Conservation (phyloP, 2,797 vertebrate genomes). For the Muraenolepis orangiensis region DNA sequence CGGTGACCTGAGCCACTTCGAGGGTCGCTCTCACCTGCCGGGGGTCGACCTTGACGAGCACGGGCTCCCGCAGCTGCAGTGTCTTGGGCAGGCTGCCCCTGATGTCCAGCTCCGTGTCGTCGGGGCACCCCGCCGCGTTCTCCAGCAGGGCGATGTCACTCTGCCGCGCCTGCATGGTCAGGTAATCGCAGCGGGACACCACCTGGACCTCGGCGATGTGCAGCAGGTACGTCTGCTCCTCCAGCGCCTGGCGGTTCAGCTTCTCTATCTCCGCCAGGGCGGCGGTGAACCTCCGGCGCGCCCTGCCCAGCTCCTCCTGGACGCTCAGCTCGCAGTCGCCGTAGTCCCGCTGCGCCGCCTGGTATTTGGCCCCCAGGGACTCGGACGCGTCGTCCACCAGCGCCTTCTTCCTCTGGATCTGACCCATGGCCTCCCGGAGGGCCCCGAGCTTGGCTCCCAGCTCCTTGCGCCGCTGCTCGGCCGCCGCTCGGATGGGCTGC, state of each 20-base stretch:
- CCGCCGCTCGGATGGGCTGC: conserved; percentile 80
- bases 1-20: conserved; percentile 84
- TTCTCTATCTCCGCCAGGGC: conserved; percentile 91
- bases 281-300: conserved; percentile 82
- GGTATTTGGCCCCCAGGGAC: conserved; percentile 82
- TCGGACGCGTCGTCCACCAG: conserved; percentile 83
- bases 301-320: conserved; percentile 87
- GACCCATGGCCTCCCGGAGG: conserved; percentile 82
- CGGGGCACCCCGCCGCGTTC: conserved; percentile 59
- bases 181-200: conserved; percentile 92
- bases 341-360: conserved; percentile 88
- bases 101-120: conserved; percentile 79
- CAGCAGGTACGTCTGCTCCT: conserved; percentile 91
- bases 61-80: conserved; percentile 87
- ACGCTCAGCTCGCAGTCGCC: conserved; percentile 82
- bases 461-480: conserved; percentile 84
- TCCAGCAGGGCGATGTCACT: conserved; percentile 88
- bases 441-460: conserved; percentile 78
- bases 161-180: conserved; percentile 90
- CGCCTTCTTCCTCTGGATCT: conserved; percentile 86
- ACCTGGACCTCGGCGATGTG: conserved; percentile 94
- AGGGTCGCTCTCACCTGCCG: conserved; percentile 78
- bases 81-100: conserved; percentile 78
- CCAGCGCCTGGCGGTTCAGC: conserved; percentile 84
- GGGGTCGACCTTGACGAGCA: conserved; percentile 81